phyloP scores from a whole-genome alignment of 2,888 invertebrate genomes.

The Parnassius apollo region DNA sequence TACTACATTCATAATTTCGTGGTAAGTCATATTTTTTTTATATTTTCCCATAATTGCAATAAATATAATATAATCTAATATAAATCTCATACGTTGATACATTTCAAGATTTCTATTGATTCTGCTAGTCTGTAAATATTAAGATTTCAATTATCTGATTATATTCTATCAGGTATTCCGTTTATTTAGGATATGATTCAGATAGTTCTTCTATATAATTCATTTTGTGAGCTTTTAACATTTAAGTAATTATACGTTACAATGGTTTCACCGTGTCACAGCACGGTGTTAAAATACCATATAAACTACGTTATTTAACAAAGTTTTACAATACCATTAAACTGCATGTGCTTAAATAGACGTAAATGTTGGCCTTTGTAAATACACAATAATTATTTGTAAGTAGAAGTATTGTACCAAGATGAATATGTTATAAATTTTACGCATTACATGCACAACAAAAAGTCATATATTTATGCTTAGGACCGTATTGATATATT shows the following conservation, averaged over 20 bases:
- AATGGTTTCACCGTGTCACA: constrained; percentile 7
- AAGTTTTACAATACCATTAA: too few species aligned
- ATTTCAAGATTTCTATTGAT: constrained; percentile 53
- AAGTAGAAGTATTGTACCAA: too few species aligned
- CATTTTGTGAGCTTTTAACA: constrained; percentile 27
- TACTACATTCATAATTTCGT: constrained; percentile 73
- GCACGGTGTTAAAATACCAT: background rate
- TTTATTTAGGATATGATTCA: constrained; percentile 70
- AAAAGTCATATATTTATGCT: constrained; percentile 8
- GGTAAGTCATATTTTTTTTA: constrained; percentile 69
- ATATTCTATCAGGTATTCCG: constrained; percentile 71
- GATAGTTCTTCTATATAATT: constrained; percentile 33
- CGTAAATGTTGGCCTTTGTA: background rate
- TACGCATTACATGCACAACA: constrained; percentile 42
- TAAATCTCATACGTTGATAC: constrained; percentile 61
- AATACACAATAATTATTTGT: too few species aligned
- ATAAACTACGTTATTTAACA: background rate
- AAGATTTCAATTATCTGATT: constrained; percentile 52
- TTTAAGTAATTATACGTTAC: constrained; percentile 7
- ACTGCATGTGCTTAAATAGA: too few species aligned
- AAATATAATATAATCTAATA: constrained; percentile 65
- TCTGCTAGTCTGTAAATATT: constrained; percentile 65
- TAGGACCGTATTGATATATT: background rate
- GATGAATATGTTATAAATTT: constrained; percentile 13
- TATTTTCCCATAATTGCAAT: constrained; percentile 71